phyloP scores from a whole-genome alignment of 2,113 vertebrate species.

The Hipposideros armiger region DNA sequence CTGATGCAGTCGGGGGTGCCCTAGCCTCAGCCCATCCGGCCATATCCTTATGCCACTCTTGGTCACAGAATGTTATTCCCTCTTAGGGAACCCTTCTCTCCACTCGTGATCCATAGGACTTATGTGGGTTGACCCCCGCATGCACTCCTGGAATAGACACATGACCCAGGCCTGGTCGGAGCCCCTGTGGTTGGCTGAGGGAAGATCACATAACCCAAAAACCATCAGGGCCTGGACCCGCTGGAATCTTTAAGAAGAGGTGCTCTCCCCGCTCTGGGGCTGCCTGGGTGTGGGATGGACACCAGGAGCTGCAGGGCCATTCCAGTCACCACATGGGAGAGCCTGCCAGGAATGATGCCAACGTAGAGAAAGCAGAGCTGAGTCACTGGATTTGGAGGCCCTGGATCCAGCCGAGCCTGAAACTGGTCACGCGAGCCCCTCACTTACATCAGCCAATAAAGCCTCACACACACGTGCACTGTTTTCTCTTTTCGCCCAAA shows the following conservation, averaged over 20 bases:
- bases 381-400: not conserved
- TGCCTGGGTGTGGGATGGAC: not conserved
- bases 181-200: not conserved
- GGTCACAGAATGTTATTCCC: not conserved
- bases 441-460: not conserved
- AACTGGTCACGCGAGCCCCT: not conserved
- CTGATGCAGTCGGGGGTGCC: not conserved
- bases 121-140: not conserved
- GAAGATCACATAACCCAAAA: not conserved
- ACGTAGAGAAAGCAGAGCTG: not conserved
- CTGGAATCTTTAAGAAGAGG: not conserved
- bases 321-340: not conserved
- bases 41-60: not conserved
- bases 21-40: not conserved
- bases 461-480: fast-evolving
- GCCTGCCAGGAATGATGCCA: not conserved
- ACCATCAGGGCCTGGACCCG: not conserved
- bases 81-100: not conserved
- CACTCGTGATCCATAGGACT: not conserved
- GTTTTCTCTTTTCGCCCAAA: not conserved
- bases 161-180: not conserved
- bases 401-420: slow-evolving; percentile 50
- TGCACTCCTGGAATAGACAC: not conserved
- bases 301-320: not conserved
- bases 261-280: not conserved